These are phyloP conservation scores for Charaxes varanes DNA, from an alignment of 1,140 invertebrate species.

Conservation along the genomic window DNA sequence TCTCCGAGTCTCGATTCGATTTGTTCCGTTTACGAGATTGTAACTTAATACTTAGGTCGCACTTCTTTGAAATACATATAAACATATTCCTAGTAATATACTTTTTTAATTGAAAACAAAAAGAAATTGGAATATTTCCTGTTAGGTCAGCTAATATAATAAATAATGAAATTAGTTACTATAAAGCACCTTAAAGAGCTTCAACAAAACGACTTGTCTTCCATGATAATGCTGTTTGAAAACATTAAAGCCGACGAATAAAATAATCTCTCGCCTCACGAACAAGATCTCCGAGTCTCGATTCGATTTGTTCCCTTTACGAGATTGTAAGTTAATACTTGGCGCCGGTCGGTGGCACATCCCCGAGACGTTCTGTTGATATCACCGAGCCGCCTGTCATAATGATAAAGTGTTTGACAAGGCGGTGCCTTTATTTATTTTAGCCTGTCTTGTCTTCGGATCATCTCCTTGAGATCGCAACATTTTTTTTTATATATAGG, in stretches of 20 bases:
- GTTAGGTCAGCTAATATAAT: too few species aligned
- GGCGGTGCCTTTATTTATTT: slow-evolving; percentile 36
- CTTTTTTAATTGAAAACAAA: too few species aligned
- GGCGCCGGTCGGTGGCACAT: slow-evolving; percentile 42
- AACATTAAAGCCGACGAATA: slow-evolving; percentile 43
- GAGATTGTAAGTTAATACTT: slow-evolving; percentile 52
- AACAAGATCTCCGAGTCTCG: slow-evolving; percentile 34
- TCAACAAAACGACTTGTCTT: slow-evolving; percentile 38
- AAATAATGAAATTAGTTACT: too few species aligned
- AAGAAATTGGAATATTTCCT: too few species aligned
- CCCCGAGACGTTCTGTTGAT: slow-evolving; percentile 42
- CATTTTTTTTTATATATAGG: too few species aligned
- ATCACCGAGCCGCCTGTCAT: slow-evolving; percentile 40
- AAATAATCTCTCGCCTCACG: slow-evolving; percentile 37
- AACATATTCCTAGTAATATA: too few species aligned
- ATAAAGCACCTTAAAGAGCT: slow-evolving; percentile 1
- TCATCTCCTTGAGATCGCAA: too few species aligned
- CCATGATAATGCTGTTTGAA: slow-evolving; percentile 38
- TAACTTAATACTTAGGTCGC: too few species aligned
- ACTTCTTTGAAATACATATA: too few species aligned
- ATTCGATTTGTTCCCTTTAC: slow-evolving; percentile 44
- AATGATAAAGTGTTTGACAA: slow-evolving; percentile 51
- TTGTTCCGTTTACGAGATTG: too few species aligned
- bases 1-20: too few species aligned
- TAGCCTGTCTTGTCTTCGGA: slow-evolving; percentile 23